Conservation (phyloP, 2,797 vertebrate genomes). For the Arnoldichthys spilopterus region DNA sequence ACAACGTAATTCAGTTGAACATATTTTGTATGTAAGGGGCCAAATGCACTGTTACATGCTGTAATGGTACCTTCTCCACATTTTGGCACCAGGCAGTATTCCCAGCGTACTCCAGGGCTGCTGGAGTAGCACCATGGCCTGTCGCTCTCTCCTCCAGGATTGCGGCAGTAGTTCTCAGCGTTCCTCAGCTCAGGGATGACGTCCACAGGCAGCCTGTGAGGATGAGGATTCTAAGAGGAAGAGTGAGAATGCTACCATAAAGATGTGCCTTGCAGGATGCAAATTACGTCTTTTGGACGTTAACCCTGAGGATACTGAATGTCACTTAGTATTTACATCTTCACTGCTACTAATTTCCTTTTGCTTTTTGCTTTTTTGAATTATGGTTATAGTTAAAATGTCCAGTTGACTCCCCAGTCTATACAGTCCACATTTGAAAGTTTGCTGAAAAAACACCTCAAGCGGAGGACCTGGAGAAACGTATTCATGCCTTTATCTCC, state of each 20-base stretch:
- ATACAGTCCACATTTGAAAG: too few species aligned
- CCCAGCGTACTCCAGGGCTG: constrained; percentile 83
- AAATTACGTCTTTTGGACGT: not conserved
- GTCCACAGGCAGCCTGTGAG: constrained; percentile 82
- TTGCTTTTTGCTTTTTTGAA: too few species aligned
- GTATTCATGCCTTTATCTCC: too few species aligned
- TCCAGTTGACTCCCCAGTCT: too few species aligned
- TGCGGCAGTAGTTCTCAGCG: constrained; percentile 86
- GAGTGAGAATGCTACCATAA: not conserved
- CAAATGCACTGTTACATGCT: not conserved
- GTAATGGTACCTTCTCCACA: constrained; percentile 75
- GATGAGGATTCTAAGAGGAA: constrained; percentile 79
- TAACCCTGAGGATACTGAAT: not conserved
- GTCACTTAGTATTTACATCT: too few species aligned
- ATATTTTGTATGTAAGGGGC: too few species aligned
- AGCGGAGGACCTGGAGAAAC: too few species aligned
- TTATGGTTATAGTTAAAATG: too few species aligned
- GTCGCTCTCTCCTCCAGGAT: constrained; percentile 86
- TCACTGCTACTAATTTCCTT: too few species aligned
- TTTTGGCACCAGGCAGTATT: constrained; percentile 83
- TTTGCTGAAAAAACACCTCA: too few species aligned
- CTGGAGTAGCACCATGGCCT: constrained; percentile 90
- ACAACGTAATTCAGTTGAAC: too few species aligned
- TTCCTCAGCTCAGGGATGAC: constrained; percentile 85
- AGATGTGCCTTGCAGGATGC: not conserved